Base-by-base conservation (phyloP, 2,888 invertebrate species). In the Drosophila robusta region DNA sequence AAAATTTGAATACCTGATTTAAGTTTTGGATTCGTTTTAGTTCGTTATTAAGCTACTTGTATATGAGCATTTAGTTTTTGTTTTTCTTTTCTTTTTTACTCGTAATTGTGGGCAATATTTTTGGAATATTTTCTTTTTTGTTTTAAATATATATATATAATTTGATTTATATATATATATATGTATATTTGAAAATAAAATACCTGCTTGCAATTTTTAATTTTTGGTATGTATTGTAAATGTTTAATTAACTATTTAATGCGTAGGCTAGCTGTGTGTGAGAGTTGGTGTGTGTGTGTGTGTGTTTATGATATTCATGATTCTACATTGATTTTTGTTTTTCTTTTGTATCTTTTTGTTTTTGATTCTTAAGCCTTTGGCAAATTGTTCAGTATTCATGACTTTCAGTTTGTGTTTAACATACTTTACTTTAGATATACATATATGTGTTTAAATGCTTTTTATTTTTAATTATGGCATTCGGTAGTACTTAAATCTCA, bases 401-500 rank as follows among this genome's bases (percentile, higher is more conserved):
- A 83, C 78, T 84, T 83, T 74, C 68, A 83, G 87, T 86, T 77
- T 70, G 58, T 75, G 65, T 81, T 78, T 65, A 84, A 80, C 72
- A 78, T 72, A 84, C 68, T 61, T 84, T 45, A 60, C 75, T 63
- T 75, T 70, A 55, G 52, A 54, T 67, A 54, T 42, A 51, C 9
- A 60, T 61, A 61, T 45, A 36, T 57, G 56, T 62, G 73, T 76
- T 86, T 86, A 78, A 87, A 85, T 85, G 89, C 85, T 76, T 87
- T 87, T 78, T 75, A 88, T 88, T 85, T 88, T 87, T 62, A 89
- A 86, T 87, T 86, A 89, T 89, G 86, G 86, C 86, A 89, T 87
- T 87, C 79, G 70, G 73, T 82, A 82, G 83, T 80, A 70, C 86
- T 72, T 79, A 73, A 65, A 70, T 76, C 71, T 61, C 69, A 75